A percentile compares a stretch with the other conserved stretches of the same genome.
Evolutionary conservation across 2,888 invertebrate genomes (phyloP).

Genomic region (Sarcophaga caerulescens): DNA sequence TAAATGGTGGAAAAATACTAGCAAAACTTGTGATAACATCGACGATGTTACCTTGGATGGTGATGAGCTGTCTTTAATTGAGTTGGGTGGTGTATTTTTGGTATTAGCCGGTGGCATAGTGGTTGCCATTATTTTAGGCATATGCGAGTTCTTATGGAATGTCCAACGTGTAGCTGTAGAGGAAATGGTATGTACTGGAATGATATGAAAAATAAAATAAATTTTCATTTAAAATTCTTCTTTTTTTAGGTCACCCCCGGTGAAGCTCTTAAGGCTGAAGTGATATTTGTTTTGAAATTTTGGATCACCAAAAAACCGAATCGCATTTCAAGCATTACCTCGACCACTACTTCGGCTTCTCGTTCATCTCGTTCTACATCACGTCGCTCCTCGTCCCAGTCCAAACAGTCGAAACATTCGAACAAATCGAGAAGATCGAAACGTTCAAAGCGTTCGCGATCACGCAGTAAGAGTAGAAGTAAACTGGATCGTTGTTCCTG

Average conservation of each 20-base stretch:
- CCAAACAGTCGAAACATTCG: slow-evolving; percentile 52
- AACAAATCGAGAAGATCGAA: slow-evolving; percentile 61
- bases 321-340: slow-evolving; percentile 70
- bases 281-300: slow-evolving; percentile 88
- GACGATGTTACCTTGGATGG: slow-evolving; percentile 73
- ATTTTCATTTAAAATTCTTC: slow-evolving; percentile 1
- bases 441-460: slow-evolving; percentile 71
- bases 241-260: slow-evolving; percentile 85
- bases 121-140: slow-evolving; percentile 88
- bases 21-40: slow-evolving; percentile 79
- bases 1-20: slow-evolving; percentile 93
- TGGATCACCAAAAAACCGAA: slow-evolving; percentile 89
- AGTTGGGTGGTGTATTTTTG: slow-evolving; percentile 95
- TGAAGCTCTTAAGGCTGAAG: slow-evolving; percentile 87
- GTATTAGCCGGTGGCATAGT: slow-evolving; percentile 89
- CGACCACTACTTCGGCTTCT: slow-evolving; percentile 43
- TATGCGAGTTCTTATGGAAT: slow-evolving; percentile 93
- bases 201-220: not conserved
- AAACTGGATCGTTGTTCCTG: slow-evolving; percentile 63
- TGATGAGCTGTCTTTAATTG: slow-evolving; percentile 82
- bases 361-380: slow-evolving; percentile 64
- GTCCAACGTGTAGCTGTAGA: slow-evolving; percentile 89
- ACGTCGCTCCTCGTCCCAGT: slow-evolving; percentile 69
- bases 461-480: slow-evolving; percentile 70
- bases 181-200: slow-evolving; percentile 84